Percentiles rank a stretch among this genome's conserved stretches.
These are phyloP conservation scores for Chionis minor DNA, from an alignment of 2,113 vertebrate genomes.

Conservation along the genomic window DNA sequence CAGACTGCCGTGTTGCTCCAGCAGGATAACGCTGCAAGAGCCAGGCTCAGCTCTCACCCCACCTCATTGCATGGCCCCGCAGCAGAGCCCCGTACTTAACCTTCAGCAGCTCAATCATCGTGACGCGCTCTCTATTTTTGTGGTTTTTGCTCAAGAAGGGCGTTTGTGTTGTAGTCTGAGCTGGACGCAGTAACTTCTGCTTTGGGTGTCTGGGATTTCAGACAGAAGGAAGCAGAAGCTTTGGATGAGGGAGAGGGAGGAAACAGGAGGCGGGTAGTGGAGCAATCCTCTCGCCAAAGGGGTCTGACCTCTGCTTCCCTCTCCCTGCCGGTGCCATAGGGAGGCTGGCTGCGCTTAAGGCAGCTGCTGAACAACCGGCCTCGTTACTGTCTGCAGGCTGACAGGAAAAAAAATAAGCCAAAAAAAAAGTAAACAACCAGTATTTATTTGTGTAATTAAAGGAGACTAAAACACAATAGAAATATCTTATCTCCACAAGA, in stretches of 20 bases:
- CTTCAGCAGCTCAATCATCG: fast-evolving
- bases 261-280: not conserved
- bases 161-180: not conserved
- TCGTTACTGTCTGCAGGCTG: not conserved
- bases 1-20: not conserved
- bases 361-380: not conserved
- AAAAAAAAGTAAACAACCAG: conserved; percentile 14
- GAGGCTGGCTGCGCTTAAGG: fast-evolving
- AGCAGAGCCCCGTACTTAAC: not conserved
- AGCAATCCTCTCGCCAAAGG: fast-evolving
- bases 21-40: not conserved
- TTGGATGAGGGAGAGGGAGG: not conserved
- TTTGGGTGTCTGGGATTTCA: not conserved
- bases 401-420: not conserved
- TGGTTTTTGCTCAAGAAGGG: not conserved
- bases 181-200: not conserved
- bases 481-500: conserved; percentile 55
- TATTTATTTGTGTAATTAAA: conserved; percentile 58
- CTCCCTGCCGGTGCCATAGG: fast-evolving
- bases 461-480: conserved; percentile 4
- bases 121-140: not conserved
- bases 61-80: fast-evolving
- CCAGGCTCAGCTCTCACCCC: not conserved
- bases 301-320: not conserved
- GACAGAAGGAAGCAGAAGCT: not conserved